These are phyloP conservation scores for Lutraria lutraria DNA, from an alignment of 2,888 invertebrate genomes.

Conservation along the genomic window DNA sequence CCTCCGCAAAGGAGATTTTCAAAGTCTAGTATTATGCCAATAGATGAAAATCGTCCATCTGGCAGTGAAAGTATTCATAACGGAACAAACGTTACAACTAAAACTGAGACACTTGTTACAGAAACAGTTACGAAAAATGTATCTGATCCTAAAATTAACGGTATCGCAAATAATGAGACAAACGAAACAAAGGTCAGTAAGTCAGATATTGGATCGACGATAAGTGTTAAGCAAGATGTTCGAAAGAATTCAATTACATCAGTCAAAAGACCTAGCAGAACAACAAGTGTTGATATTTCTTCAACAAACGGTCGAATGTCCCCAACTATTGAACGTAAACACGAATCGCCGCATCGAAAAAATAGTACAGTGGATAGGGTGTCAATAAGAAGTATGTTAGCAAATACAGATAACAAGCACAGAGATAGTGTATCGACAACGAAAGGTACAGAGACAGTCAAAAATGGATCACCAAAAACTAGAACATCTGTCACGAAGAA, in stretches of 20 bases:
- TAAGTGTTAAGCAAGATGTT: constrained; percentile 10
- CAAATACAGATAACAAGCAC: not conserved
- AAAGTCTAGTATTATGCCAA: constrained; percentile 19
- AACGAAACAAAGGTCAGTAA: not conserved
- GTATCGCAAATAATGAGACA: not conserved
- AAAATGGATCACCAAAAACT: constrained; percentile 11
- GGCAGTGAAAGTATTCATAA: not conserved
- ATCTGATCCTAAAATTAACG: not conserved
- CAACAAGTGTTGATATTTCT: constrained; percentile 35
- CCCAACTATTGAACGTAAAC: constrained; percentile 26
- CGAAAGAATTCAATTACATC: constrained; percentile 28
- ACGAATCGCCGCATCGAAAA: constrained; percentile 6
- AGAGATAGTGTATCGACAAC: not conserved
- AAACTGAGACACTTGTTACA: not conserved
- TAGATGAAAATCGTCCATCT: constrained; percentile 4
- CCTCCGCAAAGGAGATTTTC: constrained; percentile 5
- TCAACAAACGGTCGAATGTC: constrained; percentile 33
- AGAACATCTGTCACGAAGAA: constrained; percentile 24
- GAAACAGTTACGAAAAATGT: not conserved
- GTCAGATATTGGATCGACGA: not conserved
- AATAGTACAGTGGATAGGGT: constrained; percentile 15
- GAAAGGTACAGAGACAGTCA: not conserved
- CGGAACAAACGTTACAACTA: not conserved
- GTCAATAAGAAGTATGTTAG: not conserved
- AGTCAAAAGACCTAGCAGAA: constrained; percentile 3